Evolutionary conservation across 2,888 invertebrate genomes (phyloP), one percentile per base, ranked within the genome.

Genomic region (Epinotia ramella): DNA sequence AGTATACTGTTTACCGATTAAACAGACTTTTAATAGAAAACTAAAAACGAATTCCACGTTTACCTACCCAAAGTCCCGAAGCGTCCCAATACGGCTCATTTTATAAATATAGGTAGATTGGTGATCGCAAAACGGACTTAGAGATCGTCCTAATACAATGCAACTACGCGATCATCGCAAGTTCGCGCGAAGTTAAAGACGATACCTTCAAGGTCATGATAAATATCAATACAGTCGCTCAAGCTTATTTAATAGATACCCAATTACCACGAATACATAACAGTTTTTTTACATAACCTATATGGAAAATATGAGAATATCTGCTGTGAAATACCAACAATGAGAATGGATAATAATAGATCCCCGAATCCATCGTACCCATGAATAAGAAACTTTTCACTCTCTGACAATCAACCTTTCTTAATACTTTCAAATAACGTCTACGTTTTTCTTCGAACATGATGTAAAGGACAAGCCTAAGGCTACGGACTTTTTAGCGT

Each of bases 391-490:
- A 66, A 56, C 65, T 63, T 70, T 13, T 40, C 9, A 18, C 46
- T 73, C 53, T 46, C 13, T 18, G 28, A 57, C 33, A 53, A 60
- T 64, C 18, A 70, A 71, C 71, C 56, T 72, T 72, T 40, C 59
- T 40, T 18, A 13, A 40, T 49, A 44, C 9, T 18, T 18, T 66
- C 28, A 33, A 20, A 53, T 69, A 53, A 33, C 60, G 40, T 59
- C 64, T 24, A 44, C 28, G 59, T 68, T 63, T 64, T 62, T 62
- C 7, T 28, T 44, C 46, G 60, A 65, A 60, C 64, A 66, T 64
- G 40, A 57, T 64, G 64, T 65, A 49, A 60, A 40, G 60, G 71
- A 56, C 71, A 46, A 18, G 76, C 76, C 76, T 56, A 18, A 66
- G 67, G 76, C 76, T 46, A 62, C 16, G 28, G n/a, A 49, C 20